These are phyloP conservation scores for Osmoderma eremita DNA, from an alignment of 2,888 invertebrate species.

Conservation along the genomic window DNA sequence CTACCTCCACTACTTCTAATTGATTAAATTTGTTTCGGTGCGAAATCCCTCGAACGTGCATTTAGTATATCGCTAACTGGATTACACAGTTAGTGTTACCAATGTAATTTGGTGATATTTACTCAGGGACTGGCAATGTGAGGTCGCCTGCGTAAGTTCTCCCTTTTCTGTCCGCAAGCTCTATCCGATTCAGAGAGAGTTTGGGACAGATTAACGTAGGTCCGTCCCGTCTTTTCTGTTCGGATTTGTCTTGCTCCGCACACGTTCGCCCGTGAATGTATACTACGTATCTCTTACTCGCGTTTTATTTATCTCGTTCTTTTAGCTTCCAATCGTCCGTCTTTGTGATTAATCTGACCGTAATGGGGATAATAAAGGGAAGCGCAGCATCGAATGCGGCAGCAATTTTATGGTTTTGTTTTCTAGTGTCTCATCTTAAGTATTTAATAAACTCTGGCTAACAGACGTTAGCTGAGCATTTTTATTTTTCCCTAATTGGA, in stretches of 20 bases:
- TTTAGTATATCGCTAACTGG: conserved; percentile 14
- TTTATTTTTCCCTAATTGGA: conserved; percentile 18
- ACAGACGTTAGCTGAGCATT: conserved; percentile 3
- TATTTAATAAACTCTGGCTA: conserved; percentile 22
- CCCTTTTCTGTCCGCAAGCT: neutral
- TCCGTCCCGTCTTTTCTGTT: neutral
- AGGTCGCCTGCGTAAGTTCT: conserved; percentile 12
- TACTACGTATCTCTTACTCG: neutral
- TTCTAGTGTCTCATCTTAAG: conserved; percentile 22
- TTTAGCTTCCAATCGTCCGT: conserved; percentile 1
- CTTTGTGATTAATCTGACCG: conserved; percentile 17
- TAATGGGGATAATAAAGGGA: conserved; percentile 28
- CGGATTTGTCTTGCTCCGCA: conserved; percentile 2
- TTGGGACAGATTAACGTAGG: conserved; percentile 4
- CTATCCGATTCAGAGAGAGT: neutral
- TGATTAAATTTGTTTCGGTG: conserved; percentile 1
- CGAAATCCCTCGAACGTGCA: neutral
- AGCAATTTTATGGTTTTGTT: conserved; percentile 22
- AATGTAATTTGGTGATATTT: conserved; percentile 19
- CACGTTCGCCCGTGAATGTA: neutral
- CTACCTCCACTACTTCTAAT: neutral
- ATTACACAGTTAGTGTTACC: conserved; percentile 13
- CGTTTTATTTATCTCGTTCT: conserved; percentile 26
- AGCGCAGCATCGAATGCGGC: neutral
- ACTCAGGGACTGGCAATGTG: conserved; percentile 16